phyloP scores from a whole-genome alignment of 1,140 invertebrate species.

The Tetramorium simillimum region DNA sequence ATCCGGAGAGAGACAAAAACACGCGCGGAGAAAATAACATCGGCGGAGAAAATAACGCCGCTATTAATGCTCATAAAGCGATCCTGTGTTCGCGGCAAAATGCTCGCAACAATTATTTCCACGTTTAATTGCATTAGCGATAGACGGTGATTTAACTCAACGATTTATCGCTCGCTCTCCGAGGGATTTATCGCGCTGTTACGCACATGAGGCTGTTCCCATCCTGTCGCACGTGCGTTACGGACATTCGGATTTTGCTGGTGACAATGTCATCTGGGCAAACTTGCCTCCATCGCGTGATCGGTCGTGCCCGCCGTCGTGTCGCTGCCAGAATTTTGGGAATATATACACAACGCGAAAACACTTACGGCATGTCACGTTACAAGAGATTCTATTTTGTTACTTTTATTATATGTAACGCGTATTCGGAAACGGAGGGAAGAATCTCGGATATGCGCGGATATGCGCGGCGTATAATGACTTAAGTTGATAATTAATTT shows the following conservation, averaged over 20 bases:
- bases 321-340: constrained; percentile 1
- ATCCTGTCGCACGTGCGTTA: constrained; percentile 27
- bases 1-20: background rate
- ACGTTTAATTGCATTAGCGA: constrained; percentile 44
- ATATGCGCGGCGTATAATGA: background rate
- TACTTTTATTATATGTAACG: background rate
- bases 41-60: background rate
- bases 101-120: constrained; percentile 11
- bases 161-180: constrained; percentile 37
- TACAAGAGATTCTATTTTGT: background rate
- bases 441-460: background rate
- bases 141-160: constrained; percentile 35
- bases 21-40: background rate
- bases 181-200: constrained; percentile 44
- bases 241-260: constrained; percentile 22
- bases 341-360: background rate
- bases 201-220: background rate
- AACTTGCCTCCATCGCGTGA: background rate
- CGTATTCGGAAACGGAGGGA: background rate
- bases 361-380: background rate
- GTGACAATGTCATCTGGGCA: constrained; percentile 25
- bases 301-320: background rate
- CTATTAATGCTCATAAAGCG: constrained; percentile 3
- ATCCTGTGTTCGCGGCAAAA: background rate
- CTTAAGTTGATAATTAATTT: background rate